These are phyloP conservation scores for Sebastes schlegelii DNA, from an alignment of 2,113 vertebrate genomes.

Conservation along the genomic window DNA sequence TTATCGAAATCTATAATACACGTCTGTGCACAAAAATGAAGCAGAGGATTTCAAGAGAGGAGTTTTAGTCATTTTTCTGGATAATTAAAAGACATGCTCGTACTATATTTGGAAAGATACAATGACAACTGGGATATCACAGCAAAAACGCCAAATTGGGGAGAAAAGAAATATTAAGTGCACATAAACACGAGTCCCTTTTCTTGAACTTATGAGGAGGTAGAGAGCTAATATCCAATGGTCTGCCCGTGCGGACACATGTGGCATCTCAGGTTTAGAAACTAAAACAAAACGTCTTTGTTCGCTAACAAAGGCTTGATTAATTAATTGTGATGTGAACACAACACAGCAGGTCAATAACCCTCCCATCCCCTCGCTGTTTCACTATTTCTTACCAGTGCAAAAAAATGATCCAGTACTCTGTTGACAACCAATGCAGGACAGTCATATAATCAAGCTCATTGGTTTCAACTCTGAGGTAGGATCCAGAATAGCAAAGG, in stretches of 20 bases:
- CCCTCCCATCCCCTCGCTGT: conserved; percentile 3
- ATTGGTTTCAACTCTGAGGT: conserved; percentile 73
- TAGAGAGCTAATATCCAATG: conserved; percentile 74
- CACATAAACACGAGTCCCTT: conserved; percentile 81
- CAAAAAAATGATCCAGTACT: conserved; percentile 53
- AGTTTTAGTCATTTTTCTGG: conserved; percentile 61
- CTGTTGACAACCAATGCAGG: conserved; percentile 52
- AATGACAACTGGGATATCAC: conserved; percentile 61
- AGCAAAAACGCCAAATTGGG: conserved; percentile 50
- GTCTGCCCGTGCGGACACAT: conserved; percentile 47
- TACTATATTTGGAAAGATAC: conserved; percentile 62
- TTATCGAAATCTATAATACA: conserved; percentile 71
- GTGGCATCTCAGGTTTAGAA: conserved; percentile 59
- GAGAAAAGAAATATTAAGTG: conserved; percentile 58
- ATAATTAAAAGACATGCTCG: conserved; percentile 71
- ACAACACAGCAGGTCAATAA: conserved; percentile 63
- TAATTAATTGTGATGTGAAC: conserved; percentile 49
- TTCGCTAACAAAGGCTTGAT: conserved; percentile 56
- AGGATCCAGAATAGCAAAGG: conserved; percentile 62
- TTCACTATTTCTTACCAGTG: conserved; percentile 46
- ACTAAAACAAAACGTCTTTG: conserved; percentile 36
- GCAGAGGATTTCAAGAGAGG: conserved; percentile 58
- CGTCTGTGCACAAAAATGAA: conserved; percentile 70
- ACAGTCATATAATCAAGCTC: conserved; percentile 51
- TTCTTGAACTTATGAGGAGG: conserved; percentile 75